phyloP scores from a whole-genome alignment of 2,888 invertebrate genomes.

The Cantharis nigra region DNA sequence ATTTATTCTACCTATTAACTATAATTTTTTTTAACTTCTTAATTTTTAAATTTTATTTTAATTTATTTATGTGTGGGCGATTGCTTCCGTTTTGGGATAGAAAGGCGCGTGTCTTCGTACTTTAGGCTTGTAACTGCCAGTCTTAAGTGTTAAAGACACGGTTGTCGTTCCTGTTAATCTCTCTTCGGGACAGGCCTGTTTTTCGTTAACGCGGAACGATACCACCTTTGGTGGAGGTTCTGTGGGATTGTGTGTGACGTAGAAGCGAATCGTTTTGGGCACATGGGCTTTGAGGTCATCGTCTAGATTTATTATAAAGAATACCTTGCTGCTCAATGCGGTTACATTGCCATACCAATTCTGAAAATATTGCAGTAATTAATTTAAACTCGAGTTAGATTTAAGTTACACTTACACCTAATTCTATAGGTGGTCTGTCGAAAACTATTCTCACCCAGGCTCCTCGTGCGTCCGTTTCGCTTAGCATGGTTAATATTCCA shows the following conservation, averaged over 20 bases:
- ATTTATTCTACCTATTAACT: too few species aligned
- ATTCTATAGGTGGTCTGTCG: slow-evolving; percentile 24
- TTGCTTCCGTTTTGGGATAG: too few species aligned
- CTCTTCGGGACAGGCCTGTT: slow-evolving; percentile 60
- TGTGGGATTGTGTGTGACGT: slow-evolving; percentile 62
- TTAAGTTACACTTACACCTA: slow-evolving; percentile 23
- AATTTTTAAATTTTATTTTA: too few species aligned
- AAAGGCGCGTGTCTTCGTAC: neutral
- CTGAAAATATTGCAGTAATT: slow-evolving; percentile 47
- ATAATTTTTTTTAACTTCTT: too few species aligned
- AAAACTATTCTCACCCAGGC: slow-evolving; percentile 60
- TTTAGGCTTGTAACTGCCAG: slow-evolving; percentile 13
- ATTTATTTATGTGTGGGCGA: too few species aligned
- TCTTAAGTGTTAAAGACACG: slow-evolving; percentile 13
- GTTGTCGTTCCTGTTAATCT: slow-evolving; percentile 21
- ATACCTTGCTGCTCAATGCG: slow-evolving; percentile 58
- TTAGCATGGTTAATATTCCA: slow-evolving; percentile 62
- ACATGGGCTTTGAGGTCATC: slow-evolving; percentile 63
- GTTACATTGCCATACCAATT: slow-evolving; percentile 63
- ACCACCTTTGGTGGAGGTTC: slow-evolving; percentile 57
- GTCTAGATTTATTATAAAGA: slow-evolving; percentile 61
- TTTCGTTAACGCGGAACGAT: slow-evolving; percentile 62
- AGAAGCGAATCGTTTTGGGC: slow-evolving; percentile 62
- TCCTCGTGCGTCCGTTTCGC: slow-evolving; percentile 58
- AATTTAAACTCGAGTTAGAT: neutral